Conservation (phyloP, 1,140 invertebrate species). For the Megathymus violae region DNA sequence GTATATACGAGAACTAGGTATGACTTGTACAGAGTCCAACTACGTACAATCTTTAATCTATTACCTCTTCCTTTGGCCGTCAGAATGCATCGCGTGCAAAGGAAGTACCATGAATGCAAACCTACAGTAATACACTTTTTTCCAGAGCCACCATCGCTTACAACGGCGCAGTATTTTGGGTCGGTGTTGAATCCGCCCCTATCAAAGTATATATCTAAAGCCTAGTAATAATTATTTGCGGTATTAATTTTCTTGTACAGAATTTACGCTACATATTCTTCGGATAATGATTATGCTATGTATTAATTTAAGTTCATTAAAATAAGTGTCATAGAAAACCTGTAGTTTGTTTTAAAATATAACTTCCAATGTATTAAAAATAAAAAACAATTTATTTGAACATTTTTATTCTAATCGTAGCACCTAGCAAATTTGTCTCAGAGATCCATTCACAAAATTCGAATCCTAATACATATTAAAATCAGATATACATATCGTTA, state of each 20-base stretch:
- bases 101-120: too few species aligned
- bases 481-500: conserved; percentile 33
- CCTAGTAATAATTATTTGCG: not conserved
- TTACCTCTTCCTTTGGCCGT: too few species aligned
- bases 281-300: conserved; percentile 4
- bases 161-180: conserved; percentile 79
- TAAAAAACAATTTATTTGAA: conserved; percentile 30
- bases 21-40: too few species aligned
- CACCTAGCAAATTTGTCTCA: conserved; percentile 75
- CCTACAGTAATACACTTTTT: too few species aligned
- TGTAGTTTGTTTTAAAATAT: conserved; percentile 17
- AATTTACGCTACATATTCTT: not conserved
- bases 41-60: too few species aligned
- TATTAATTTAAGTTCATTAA: conserved; percentile 20
- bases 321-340: not conserved
- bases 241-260: not conserved
- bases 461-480: conserved; percentile 11
- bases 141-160: conserved; percentile 78
- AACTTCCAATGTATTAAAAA: not conserved
- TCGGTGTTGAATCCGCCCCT: conserved; percentile 72
- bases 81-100: too few species aligned
- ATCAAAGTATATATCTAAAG: conserved; percentile 66
- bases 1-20: too few species aligned
- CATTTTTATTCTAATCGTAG: conserved; percentile 67
- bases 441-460: conserved; percentile 67